phyloP scores from a whole-genome alignment of 1,140 invertebrate species.

The Cydia pomonella region DNA sequence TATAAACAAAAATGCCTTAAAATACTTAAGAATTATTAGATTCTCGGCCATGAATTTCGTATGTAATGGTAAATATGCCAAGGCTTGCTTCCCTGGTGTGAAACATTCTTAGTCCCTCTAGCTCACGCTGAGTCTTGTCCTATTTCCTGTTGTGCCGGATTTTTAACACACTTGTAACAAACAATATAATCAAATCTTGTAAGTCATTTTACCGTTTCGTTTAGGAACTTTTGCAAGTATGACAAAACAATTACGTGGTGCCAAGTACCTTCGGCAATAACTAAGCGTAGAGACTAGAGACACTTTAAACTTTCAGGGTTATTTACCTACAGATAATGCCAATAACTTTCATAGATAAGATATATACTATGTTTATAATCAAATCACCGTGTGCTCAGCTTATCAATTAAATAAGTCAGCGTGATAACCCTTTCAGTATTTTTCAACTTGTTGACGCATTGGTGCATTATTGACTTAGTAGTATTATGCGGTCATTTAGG shows the following conservation, averaged over 20 bases:
- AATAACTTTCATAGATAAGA: background rate
- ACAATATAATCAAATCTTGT: too few species aligned
- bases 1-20: too few species aligned
- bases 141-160: background rate
- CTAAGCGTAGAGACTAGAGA: background rate
- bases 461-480: background rate
- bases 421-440: background rate
- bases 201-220: too few species aligned
- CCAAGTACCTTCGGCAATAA: too few species aligned
- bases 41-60: too few species aligned
- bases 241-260: too few species aligned
- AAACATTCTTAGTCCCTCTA: background rate
- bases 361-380: conserved; percentile 5
- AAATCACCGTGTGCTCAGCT: background rate
- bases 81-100: background rate
- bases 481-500: background rate
- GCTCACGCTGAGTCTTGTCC: background rate
- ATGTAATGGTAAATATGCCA: background rate
- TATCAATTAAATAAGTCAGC: conserved; percentile 21
- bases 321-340: conserved; percentile 18
- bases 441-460: background rate
- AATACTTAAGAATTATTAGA: too few species aligned
- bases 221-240: too few species aligned
- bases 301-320: conserved; percentile 4
- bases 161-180: background rate